Percentiles rank a stretch among this genome's conserved stretches.
phyloP scores from a whole-genome alignment of 2,888 invertebrate species.

The Ctena decussata region DNA sequence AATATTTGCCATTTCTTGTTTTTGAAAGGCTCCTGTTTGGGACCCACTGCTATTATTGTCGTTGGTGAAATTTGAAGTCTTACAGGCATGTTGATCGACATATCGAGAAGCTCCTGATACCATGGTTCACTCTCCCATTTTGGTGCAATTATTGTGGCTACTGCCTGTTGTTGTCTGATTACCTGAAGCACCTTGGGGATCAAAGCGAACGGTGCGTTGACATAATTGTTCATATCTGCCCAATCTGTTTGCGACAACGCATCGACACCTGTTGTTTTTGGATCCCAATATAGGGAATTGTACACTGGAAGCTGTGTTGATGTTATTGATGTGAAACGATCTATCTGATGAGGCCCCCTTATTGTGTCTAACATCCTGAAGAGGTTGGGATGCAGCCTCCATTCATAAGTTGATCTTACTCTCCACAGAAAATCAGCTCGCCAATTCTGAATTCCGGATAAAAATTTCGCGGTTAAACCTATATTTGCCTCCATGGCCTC shows the following conservation, averaged over 20 bases:
- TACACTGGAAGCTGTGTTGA: background rate
- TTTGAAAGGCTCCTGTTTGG: background rate
- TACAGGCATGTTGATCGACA: background rate
- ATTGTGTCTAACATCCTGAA: background rate
- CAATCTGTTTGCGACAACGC: constrained; percentile 23
- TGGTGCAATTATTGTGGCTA: constrained; percentile 9
- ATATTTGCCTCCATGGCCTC: background rate
- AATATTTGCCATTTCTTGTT: constrained; percentile 3
- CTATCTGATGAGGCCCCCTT: constrained; percentile 18
- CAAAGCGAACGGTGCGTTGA: constrained; percentile 19
- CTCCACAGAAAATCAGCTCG: background rate
- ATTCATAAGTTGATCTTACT: constrained; percentile 9
- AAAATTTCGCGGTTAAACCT: background rate
- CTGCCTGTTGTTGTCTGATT: background rate
- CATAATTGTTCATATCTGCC: constrained; percentile 15
- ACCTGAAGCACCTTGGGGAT: background rate
- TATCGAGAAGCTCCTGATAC: background rate
- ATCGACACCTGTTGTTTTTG: constrained; percentile 12
- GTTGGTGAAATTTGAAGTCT: background rate
- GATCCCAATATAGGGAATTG: constrained; percentile 17
- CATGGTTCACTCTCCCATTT: background rate
- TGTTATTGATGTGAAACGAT: background rate
- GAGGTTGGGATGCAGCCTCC: constrained; percentile 12
- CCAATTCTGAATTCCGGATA: background rate
- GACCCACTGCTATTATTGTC: constrained; percentile 4